phyloP scores from a whole-genome alignment of 2,113 vertebrate species.

The Myotis davidii region DNA sequence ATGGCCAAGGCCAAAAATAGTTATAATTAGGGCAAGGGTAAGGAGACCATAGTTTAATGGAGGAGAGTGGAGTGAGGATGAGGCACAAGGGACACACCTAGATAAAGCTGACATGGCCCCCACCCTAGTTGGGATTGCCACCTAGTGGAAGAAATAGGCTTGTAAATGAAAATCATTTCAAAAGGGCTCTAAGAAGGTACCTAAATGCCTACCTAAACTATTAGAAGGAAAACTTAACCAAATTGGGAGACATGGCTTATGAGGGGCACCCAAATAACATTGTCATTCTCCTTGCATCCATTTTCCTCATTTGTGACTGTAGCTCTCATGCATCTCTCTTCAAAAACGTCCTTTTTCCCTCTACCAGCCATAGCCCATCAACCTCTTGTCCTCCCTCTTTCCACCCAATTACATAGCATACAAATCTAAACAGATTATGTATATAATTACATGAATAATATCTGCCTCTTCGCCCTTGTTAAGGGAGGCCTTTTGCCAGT shows the following conservation, averaged over 20 bases:
- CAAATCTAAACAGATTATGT: background rate
- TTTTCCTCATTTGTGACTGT: background rate
- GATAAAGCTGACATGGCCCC: background rate
- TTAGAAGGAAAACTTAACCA: conserved; percentile 81
- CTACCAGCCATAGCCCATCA: background rate
- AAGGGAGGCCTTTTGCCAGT: background rate
- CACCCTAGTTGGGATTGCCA: background rate
- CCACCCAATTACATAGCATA: background rate
- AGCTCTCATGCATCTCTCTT: background rate
- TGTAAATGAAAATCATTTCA: background rate
- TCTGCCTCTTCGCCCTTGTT: background rate
- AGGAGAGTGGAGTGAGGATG: background rate
- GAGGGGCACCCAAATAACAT: background rate
- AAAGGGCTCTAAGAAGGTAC: background rate
- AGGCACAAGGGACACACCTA: background rate
- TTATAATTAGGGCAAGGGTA: background rate
- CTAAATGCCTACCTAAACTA: background rate
- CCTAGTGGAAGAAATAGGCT: background rate
- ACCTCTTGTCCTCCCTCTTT: background rate
- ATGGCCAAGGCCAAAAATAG: background rate
- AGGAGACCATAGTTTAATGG: background rate
- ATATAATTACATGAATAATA: background rate
- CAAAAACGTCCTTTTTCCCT: background rate
- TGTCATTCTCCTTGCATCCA: background rate
- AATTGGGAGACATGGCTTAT: conserved; percentile 71